Percentiles rank a stretch among this genome's conserved stretches.
Evolutionary conservation across 2,888 invertebrate species (phyloP).

Genomic region (Lycaena phlaeas): DNA sequence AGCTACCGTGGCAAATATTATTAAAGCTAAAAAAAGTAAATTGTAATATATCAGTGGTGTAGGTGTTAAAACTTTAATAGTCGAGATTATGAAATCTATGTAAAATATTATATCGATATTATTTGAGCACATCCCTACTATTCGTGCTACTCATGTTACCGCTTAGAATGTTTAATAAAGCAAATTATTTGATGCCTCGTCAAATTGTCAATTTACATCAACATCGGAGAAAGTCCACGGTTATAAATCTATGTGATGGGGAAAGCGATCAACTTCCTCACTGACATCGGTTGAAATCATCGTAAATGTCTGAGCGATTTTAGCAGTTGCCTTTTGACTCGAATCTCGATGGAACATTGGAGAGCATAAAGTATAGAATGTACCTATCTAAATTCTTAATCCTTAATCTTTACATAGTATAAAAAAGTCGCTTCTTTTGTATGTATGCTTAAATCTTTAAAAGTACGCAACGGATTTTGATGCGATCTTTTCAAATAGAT

Average conservation of each 20-base stretch:
- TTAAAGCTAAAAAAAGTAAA: too few relatives aligned
- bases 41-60: too few relatives aligned
- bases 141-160: slow-evolving; percentile 1
- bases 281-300: background rate
- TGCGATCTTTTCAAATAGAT: too few relatives aligned
- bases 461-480: too few relatives aligned
- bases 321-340: background rate
- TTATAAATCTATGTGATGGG: slow-evolving; percentile 5
- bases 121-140: background rate
- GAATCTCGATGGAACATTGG: background rate
- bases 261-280: background rate
- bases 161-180: slow-evolving; percentile 1
- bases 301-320: background rate
- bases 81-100: background rate
- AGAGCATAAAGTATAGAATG: background rate
- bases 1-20: too few relatives aligned
- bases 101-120: background rate
- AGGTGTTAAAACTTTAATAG: too few relatives aligned
- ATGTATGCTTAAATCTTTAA: background rate
- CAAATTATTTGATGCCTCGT: slow-evolving; percentile 4
- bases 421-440: background rate
- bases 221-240: slow-evolving; percentile 18
- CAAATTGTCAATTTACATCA: slow-evolving; percentile 9
- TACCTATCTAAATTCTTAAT: too few relatives aligned
- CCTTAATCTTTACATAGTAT: background rate